Evolutionary conservation across 2,888 invertebrate genomes (phyloP).

Genomic region (Oscheius sp.): DNA sequence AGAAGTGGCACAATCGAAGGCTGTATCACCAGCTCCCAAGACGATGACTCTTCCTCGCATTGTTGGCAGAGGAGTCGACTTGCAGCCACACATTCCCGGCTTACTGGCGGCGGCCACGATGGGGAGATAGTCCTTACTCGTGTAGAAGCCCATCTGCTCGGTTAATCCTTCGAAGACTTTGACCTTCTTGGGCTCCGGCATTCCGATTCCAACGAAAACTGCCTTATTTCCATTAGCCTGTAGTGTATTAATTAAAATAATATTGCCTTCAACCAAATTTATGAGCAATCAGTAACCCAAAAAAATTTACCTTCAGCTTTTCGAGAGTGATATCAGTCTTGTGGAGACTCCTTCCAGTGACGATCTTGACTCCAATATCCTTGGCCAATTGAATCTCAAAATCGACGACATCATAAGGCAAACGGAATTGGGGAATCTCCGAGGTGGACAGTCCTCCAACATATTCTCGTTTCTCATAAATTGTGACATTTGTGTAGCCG

Average conservation of each 20-base stretch:
- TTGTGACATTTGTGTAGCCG: constrained; percentile 88
- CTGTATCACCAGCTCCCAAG: constrained; percentile 88
- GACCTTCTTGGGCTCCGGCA: constrained; percentile 86
- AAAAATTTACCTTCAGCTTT: constrained; percentile 73
- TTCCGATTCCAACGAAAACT: constrained; percentile 79
- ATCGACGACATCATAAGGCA: constrained; percentile 89
- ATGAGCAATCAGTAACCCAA: no score
- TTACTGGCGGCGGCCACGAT: constrained; percentile 88
- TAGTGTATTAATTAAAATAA: constrained; percentile 64
- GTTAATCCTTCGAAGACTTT: constrained; percentile 81
- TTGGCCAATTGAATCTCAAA: constrained; percentile 90
- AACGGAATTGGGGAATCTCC: constrained; percentile 95
- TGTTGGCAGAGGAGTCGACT: constrained; percentile 78
- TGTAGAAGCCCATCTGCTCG: constrained; percentile 86
- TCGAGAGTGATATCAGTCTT: constrained; percentile 73
- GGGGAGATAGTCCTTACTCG: constrained; percentile 92
- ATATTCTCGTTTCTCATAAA: constrained; percentile 87
- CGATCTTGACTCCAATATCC: constrained; percentile 87
- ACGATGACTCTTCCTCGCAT: constrained; percentile 87
- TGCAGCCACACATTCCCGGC: constrained; percentile 84
- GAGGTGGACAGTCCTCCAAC: constrained; percentile 91
- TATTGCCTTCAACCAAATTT: no score
- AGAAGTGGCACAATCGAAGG: constrained; percentile 98
- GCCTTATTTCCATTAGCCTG: constrained; percentile 69
- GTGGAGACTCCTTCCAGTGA: constrained; percentile 80